Conservation (phyloP, 2,888 invertebrate species). For the Priocnemis perturbator region DNA sequence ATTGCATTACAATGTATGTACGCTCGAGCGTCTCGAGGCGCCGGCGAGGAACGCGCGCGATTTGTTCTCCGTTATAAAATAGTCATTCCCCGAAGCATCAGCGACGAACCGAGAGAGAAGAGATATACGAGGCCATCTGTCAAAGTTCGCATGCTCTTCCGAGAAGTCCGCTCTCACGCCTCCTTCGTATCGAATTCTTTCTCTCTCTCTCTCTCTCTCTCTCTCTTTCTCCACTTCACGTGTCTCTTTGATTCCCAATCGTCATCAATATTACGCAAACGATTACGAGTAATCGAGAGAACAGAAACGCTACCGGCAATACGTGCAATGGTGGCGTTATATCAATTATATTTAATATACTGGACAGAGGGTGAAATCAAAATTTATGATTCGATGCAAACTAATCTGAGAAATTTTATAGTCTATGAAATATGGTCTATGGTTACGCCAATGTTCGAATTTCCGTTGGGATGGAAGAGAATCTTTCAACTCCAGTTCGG, state of each 20-base stretch:
- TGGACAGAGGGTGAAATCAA: not conserved
- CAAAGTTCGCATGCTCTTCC: slow-evolving; percentile 57
- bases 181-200: slow-evolving; percentile 34
- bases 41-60: no score
- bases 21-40: not conserved
- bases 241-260: slow-evolving; percentile 29
- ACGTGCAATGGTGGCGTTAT: not conserved
- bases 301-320: not conserved
- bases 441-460: slow-evolving; percentile 19
- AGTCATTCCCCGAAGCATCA: slow-evolving; percentile 36
- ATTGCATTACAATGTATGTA: slow-evolving; percentile 35
- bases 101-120: slow-evolving; percentile 14
- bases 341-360: no score
- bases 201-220: not conserved
- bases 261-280: slow-evolving; percentile 45
- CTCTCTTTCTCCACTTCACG: not conserved
- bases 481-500: slow-evolving; percentile 13
- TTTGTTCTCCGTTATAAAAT: slow-evolving; percentile 27
- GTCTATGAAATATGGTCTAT: not conserved
- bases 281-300: slow-evolving; percentile 14
- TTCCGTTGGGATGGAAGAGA: not conserved
- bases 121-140: slow-evolving; percentile 51
- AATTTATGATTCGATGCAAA: not conserved
- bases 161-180: slow-evolving; percentile 49
- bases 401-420: not conserved